A percentile compares a stretch with the other conserved stretches of the same genome.
Evolutionary conservation across 2,113 vertebrate species (phyloP).

Genomic region (Albula goreensis): DNA sequence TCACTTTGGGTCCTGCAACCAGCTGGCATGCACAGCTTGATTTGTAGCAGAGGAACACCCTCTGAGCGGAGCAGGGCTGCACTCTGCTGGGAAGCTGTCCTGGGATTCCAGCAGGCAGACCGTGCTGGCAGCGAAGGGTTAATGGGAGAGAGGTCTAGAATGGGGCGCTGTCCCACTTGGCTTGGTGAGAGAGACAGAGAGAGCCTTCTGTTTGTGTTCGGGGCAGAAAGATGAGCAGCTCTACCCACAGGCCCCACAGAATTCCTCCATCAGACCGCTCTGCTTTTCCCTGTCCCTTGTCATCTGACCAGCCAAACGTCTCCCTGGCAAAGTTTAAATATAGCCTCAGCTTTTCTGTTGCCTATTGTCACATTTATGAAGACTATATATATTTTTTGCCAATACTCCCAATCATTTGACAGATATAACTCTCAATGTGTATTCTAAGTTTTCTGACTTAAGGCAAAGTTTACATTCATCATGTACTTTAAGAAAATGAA

Average conservation of each 20-base stretch:
- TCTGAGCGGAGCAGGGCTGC: no score
- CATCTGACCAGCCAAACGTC: neutral
- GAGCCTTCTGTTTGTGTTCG: conserved; percentile 15
- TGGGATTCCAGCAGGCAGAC: no score
- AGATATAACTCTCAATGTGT: no score
- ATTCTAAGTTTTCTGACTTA: no score
- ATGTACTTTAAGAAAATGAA: no score
- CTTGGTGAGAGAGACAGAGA: conserved; percentile 11
- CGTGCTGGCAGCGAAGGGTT: no score
- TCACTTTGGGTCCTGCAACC: neutral
- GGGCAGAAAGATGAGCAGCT: conserved; percentile 4
- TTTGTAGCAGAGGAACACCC: neutral
- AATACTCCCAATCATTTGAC: no score
- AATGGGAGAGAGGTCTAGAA: neutral
- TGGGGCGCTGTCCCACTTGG: conserved; percentile 27
- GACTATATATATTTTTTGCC: no score
- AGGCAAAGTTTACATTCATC: neutral
- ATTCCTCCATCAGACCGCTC: neutral
- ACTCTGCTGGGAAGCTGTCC: no score
- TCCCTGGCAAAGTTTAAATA: neutral
- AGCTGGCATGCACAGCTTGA: neutral
- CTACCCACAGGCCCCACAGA: neutral
- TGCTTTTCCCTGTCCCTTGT: neutral
- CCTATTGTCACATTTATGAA: no score
- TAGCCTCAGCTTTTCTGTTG: neutral